Evolutionary conservation across 2,113 vertebrate genomes (phyloP).

Genomic region (Urocitellus parryii): DNA sequence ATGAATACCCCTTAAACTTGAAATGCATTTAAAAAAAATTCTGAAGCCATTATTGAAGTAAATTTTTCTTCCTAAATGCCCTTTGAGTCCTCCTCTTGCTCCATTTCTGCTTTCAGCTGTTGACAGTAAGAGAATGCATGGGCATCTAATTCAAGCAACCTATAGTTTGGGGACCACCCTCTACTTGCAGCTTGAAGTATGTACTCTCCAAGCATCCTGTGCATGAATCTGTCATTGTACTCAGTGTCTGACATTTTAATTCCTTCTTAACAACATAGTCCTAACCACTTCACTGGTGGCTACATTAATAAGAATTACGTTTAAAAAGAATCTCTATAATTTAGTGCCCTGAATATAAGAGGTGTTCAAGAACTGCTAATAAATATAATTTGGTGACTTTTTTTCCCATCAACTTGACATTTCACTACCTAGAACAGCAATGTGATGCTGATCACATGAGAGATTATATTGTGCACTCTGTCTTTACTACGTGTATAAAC

Average conservation of each 20-base stretch:
- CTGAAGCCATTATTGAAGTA: not conserved
- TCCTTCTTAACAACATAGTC: not conserved
- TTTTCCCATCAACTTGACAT: constrained; percentile 29
- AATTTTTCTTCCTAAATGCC: not conserved
- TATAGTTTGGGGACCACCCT: not conserved
- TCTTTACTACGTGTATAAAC: not conserved
- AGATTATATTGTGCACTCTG: not conserved
- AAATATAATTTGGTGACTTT: not conserved
- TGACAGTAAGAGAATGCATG: not conserved
- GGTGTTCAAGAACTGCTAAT: not conserved
- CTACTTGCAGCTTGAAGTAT: not conserved
- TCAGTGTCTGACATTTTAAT: not conserved
- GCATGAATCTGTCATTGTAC: not conserved
- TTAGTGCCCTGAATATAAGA: not conserved
- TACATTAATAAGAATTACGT: not conserved
- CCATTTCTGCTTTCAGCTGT: not conserved
- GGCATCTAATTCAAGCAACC: not conserved
- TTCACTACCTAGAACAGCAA: not conserved
- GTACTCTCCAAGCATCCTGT: not conserved
- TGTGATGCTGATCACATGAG: not conserved
- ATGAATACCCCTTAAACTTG: not conserved
- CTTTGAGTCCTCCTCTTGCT: not conserved
- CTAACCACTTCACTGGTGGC: not conserved
- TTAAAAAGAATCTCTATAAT: not conserved
- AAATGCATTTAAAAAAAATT: not conserved